Evolutionary conservation across 2,888 invertebrate genomes (phyloP).

Genomic region (Hartigia nigra): DNA sequence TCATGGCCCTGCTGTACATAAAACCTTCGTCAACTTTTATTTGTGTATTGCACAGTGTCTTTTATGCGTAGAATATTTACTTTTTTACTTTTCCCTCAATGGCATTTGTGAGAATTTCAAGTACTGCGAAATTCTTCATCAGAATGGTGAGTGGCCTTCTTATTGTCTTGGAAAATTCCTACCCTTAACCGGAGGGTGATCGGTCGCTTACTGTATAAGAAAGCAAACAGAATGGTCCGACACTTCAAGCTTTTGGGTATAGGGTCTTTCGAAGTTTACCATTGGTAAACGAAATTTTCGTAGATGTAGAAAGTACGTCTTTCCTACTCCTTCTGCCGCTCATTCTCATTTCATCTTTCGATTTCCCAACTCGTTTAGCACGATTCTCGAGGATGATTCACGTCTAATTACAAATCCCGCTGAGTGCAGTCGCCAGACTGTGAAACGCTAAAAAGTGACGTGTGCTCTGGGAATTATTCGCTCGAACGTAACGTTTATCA

Average conservation of each 20-base stretch:
- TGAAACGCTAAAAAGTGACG: constrained; percentile 5
- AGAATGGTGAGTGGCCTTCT: background rate
- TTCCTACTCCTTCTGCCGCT: background rate
- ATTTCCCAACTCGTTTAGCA: background rate
- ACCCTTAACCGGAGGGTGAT: background rate
- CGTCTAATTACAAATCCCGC: constrained; percentile 10
- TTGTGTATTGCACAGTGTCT: background rate
- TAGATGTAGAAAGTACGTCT: background rate
- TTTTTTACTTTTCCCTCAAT: background rate
- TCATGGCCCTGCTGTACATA: background rate
- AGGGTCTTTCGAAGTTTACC: background rate
- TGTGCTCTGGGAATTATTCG: constrained; percentile 17
- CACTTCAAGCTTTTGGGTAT: background rate
- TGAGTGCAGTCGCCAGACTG: constrained; percentile 3
- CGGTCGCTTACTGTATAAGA: background rate
- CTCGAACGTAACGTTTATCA: constrained; percentile 16
- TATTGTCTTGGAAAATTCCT: background rate
- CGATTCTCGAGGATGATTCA: background rate
- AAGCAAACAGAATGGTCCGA: background rate
- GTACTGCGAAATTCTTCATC: background rate
- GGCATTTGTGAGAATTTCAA: background rate
- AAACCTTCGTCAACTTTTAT: background rate
- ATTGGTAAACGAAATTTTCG: background rate
- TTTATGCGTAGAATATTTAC: background rate
- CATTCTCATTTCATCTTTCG: background rate